Evolutionary conservation across 64 coral and sea anemone species (phyloP), one percentile per base, ranked within the genome.

Genomic region (Actinia equina): DNA sequence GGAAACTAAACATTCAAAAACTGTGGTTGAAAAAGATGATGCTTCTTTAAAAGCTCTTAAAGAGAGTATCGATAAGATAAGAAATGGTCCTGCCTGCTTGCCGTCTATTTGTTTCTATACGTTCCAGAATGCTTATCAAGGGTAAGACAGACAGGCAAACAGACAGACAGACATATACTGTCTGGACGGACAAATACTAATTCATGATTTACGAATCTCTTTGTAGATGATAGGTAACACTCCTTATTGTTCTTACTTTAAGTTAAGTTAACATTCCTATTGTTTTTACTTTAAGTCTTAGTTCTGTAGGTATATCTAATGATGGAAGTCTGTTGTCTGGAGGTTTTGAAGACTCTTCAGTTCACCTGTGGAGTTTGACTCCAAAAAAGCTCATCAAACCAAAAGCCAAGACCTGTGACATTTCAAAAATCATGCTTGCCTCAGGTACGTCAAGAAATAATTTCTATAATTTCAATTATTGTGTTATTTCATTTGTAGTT

Each of bases 291-390:
- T 41, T 13, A 43, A 99, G 97, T 11, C 62, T 99, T 41, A 93
- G 93, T 55, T 95, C 93, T 17, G 93, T 88, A 20, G 56, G 89
- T 11, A 53, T 99, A 76, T 93, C 93, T 22, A 94, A 94, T 59
- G 90, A 99, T 92, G 82, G 77, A 77, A 87, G 88, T 22, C 86
- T 93, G 52, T 52, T 99, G 16, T 95, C 90, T 79, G 93, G 93
- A 88, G 97, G 97, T 12, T 99, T 99, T 95, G 97, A 99, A 88
- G 97, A 99, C 71, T 99, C 97, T 6, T 89, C 93, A 23, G 62
- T 99, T 8, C 67, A 87, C n/a, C 43, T 99, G 18, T 99, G 91
- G 97, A 99, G 97, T 86, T 86, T 99, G 46, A 99, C 91, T 16
- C 90, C 97, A 15, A 99, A 99, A 82, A 99, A 99, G 51, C 90